Base-by-base conservation (phyloP, 2,888 invertebrate species). In the Ectobius pallidus region DNA sequence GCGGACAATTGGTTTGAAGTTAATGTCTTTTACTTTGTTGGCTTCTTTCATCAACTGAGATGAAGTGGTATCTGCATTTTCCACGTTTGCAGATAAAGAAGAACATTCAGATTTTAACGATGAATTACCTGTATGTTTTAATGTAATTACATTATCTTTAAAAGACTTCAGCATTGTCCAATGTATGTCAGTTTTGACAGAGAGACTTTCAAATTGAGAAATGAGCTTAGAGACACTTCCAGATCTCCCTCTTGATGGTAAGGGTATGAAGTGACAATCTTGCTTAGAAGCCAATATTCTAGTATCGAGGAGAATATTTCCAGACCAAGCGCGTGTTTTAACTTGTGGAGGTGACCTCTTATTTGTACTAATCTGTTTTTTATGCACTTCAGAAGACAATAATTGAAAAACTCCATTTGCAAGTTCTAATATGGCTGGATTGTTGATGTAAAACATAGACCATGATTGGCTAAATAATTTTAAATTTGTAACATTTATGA, bases 161-260 rank as follows among this genome's bases (percentile, higher is more conserved):
- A 58, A n/a, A 58, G 27, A 16, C 4, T 32, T 16, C 30, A 58
- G 16, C 2, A 32, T 14, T 11, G 11, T 4, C 16, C 22, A 18
- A n/a, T 16, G n/a, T 1, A 30, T 58, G 14, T 58, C n/a, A 3
- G 22, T 30, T 2, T 32, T 3, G n/a, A 58, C n/a, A 4, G 22
- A 44, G 30, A 75, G 46, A 62, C 39, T 62, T 55, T 73, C 71
- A 69, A 55, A 73, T 20, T 71, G 44, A n/a, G 69, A 71, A 32
- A 75, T 73, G 16, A 73, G 25, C 39, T 75, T 75, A 20, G 69
- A 71, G 27, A 75, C 73, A 55, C 73, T 73, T 20, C 71, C 71
- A 62, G 71, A 71, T 44, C 52, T 25, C 18, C 44, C 52, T 16
- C 75, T 63, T 22, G 52, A 61, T 25, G 42, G 67, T 9, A 63